Percentiles rank a stretch among this genome's conserved stretches.
phyloP scores from a whole-genome alignment of 1,140 invertebrate genomes.

The Delia radicum region DNA sequence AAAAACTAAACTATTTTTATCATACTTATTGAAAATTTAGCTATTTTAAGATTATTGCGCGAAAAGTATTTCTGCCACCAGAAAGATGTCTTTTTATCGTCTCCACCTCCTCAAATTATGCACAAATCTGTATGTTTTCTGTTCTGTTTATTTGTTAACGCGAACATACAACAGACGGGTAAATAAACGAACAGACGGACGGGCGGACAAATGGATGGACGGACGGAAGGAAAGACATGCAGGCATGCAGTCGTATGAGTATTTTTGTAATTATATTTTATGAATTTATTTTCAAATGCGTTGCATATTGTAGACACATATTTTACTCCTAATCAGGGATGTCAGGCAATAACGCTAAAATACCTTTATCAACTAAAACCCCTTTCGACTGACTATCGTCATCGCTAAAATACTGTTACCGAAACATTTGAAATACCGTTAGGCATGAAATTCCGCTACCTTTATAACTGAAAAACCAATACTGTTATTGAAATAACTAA shows the following conservation, averaged over 20 bases:
- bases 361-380: no score
- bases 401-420: no score
- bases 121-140: neutral
- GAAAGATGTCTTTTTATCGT: neutral
- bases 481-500: no score
- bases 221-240: no score
- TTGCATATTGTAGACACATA: neutral
- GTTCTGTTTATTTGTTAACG: neutral
- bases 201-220: neutral
- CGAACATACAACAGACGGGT: neutral
- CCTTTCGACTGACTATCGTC: no score
- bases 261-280: neutral
- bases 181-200: neutral
- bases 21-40: neutral
- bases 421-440: no score
- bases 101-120: constrained; percentile 3
- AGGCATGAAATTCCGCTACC: no score
- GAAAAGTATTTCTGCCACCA: neutral
- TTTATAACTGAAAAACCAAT: no score
- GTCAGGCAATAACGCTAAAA: no score
- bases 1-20: neutral
- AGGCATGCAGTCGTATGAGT: neutral
- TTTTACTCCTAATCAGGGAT: neutral
- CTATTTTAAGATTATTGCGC: neutral
- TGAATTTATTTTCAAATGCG: neutral